These are phyloP conservation scores for Fregetta grallaria DNA, from an alignment of 2,113 vertebrate species.

Conservation along the genomic window DNA sequence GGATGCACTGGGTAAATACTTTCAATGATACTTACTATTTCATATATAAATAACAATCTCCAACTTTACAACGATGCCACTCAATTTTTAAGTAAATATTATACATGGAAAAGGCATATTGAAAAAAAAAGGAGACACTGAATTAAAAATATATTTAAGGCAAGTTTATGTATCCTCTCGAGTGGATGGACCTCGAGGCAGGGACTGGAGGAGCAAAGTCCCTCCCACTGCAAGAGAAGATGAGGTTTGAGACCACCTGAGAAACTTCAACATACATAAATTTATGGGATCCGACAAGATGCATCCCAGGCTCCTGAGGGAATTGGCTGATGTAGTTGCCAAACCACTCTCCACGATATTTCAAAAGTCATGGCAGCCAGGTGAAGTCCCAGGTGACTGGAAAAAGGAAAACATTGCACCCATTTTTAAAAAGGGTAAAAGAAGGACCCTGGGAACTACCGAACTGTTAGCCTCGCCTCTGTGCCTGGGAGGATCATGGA, in stretches of 20 bases:
- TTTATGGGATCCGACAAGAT: not conserved
- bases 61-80: slow-evolving; percentile 43
- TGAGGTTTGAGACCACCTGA: not conserved
- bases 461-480: not conserved
- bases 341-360: not conserved
- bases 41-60: slow-evolving; percentile 49
- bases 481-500: not conserved
- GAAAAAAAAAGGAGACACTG: not conserved
- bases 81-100: slow-evolving; percentile 33
- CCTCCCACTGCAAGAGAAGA: not conserved
- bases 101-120: not conserved
- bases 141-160: not conserved
- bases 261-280: not conserved
- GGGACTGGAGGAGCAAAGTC: not conserved
- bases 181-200: not conserved
- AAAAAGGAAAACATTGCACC: not conserved
- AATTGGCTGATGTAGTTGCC: not conserved
- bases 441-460: not conserved
- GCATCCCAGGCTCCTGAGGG: not conserved
- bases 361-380: not conserved
- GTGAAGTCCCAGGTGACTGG: not conserved
- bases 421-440: not conserved
- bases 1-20: slow-evolving; percentile 37
- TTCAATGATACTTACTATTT: slow-evolving; percentile 41
- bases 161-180: not conserved